A percentile compares a stretch with the other conserved stretches of the same genome.
phyloP scores from a whole-genome alignment of 2,113 vertebrate species.

The Podocnemis expansa region DNA sequence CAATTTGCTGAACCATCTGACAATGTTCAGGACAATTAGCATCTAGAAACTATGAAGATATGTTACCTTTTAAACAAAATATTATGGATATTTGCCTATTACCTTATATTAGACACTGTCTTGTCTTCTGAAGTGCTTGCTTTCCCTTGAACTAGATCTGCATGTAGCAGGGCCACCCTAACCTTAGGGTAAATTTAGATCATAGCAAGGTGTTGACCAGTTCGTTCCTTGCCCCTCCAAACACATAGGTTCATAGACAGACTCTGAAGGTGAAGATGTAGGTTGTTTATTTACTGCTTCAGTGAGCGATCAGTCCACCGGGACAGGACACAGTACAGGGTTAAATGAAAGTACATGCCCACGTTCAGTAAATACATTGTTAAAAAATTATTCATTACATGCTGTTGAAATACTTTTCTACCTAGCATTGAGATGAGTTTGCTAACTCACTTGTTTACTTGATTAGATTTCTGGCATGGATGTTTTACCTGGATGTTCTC shows the following conservation, averaged over 20 bases:
- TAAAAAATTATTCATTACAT: background rate
- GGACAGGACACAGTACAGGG: background rate
- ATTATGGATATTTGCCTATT: constrained; percentile 35
- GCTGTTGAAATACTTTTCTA: background rate
- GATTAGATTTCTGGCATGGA: background rate
- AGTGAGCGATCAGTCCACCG: background rate
- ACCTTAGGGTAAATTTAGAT: constrained; percentile 70
- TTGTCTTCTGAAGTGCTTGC: constrained; percentile 47
- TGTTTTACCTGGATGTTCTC: background rate
- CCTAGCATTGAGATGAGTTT: background rate
- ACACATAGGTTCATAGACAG: background rate
- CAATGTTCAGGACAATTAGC: constrained; percentile 78
- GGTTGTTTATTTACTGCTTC: background rate
- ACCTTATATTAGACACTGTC: constrained; percentile 42
- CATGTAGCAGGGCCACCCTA: constrained; percentile 47
- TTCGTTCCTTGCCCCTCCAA: background rate
- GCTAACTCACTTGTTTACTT: background rate
- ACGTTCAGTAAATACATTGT: background rate
- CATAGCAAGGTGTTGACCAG: background rate
- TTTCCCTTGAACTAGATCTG: constrained; percentile 66
- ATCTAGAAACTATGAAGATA: constrained; percentile 64
- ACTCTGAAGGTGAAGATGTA: background rate
- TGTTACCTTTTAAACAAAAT: constrained; percentile 57
- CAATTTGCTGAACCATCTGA: constrained; percentile 77
- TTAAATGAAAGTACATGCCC: background rate